Percentiles rank a stretch among this genome's conserved stretches.
Conservation (phyloP, 2,888 invertebrate genomes). For the Dynastes maya region DNA sequence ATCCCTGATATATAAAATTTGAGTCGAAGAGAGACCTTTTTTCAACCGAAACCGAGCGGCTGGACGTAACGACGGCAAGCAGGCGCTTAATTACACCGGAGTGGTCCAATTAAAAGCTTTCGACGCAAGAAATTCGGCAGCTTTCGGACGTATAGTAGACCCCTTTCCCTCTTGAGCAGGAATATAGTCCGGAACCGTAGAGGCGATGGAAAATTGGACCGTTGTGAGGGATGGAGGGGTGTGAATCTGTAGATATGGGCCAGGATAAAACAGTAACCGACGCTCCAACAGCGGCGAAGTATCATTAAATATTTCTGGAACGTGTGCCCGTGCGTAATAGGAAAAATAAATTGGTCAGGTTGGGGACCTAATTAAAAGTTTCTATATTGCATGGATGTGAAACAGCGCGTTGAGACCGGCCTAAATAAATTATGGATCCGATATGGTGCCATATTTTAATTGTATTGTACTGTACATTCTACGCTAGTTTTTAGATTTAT, state of each 20-base stretch:
- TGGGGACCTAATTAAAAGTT: constrained; percentile 45
- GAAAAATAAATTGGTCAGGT: constrained; percentile 47
- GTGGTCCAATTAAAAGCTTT: constrained; percentile 49
- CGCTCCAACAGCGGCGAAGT: background rate
- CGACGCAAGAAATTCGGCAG: constrained; percentile 28
- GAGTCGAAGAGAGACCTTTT: constrained; percentile 4
- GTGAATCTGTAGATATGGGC: background rate
- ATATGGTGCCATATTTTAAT: background rate
- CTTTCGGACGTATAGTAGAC: background rate
- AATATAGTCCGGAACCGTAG: background rate
- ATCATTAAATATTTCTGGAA: constrained; percentile 44
- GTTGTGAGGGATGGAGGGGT: background rate
- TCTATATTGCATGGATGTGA: constrained; percentile 41
- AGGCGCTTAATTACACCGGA: constrained; percentile 45
- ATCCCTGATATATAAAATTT: constrained; percentile 25
- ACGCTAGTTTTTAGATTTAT: too few relatives aligned
- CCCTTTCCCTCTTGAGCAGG: background rate
- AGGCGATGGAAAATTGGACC: background rate
- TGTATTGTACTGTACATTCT: too few relatives aligned
- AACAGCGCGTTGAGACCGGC: constrained; percentile 33
- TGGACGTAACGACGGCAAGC: constrained; percentile 34
- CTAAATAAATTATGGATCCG: constrained; percentile 43
- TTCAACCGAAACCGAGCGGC: constrained; percentile 5
- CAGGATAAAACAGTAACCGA: constrained; percentile 13
- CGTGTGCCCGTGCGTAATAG: constrained; percentile 38